phyloP scores from a whole-genome alignment of 92 coral and sea anemone species.

The Siderastrea siderea region DNA sequence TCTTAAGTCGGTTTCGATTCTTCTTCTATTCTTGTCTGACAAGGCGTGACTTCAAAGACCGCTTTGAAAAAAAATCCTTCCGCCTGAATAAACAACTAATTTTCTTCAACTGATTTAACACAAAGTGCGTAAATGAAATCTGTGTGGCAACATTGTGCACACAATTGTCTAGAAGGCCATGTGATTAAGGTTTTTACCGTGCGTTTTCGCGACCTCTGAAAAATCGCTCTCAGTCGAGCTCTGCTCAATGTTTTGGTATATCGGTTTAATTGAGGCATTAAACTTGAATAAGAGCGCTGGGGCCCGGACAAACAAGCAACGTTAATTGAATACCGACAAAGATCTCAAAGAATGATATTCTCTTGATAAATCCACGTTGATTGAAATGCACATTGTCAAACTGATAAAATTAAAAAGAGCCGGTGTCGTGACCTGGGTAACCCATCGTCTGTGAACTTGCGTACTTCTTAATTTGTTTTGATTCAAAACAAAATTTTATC shows the following conservation, averaged over 20 bases:
- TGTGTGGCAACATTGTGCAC: constrained; percentile 4
- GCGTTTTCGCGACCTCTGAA: not conserved
- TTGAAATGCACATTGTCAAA: constrained; percentile 19
- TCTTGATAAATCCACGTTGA: constrained; percentile 48
- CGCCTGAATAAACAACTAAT: constrained; percentile 59
- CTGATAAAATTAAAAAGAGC: constrained; percentile 32
- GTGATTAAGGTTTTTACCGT: constrained; percentile 3
- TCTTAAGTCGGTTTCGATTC: not conserved
- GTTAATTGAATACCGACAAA: constrained; percentile 57
- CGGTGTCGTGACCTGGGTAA: constrained; percentile 18
- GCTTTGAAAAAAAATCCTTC: constrained; percentile 47
- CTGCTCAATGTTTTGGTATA: constrained; percentile 35
- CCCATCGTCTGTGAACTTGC: not conserved
- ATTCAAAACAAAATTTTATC: constrained; percentile 29
- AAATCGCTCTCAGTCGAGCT: not conserved
- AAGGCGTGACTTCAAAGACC: constrained; percentile 56
- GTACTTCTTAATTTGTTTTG: constrained; percentile 19
- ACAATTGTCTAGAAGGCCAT: constrained; percentile 28
- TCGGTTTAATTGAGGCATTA: constrained; percentile 39
- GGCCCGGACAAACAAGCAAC: constrained; percentile 27
- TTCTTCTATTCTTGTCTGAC: constrained; percentile 36
- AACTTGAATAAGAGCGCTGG: constrained; percentile 22
- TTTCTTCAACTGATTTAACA: constrained; percentile 27
- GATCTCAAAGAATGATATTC: constrained; percentile 30
- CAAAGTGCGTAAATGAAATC: constrained; percentile 35